Percentiles rank a stretch among this genome's conserved stretches.
These are phyloP conservation scores for Adelognathus sp. DNA, from an alignment of 2,888 invertebrate species.

Conservation along the genomic window DNA sequence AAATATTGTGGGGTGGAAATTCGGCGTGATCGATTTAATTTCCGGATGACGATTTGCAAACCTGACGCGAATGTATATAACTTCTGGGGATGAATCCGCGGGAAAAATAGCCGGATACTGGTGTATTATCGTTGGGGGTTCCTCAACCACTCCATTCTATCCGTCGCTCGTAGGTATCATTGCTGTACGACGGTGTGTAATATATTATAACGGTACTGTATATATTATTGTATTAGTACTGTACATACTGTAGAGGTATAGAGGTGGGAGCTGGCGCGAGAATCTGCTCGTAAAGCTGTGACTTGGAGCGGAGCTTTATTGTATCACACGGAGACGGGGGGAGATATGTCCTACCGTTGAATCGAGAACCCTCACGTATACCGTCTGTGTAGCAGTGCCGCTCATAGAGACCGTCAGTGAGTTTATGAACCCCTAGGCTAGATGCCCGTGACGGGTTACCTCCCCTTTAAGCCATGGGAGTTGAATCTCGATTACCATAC, in stretches of 20 bases:
- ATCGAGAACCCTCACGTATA: conserved; percentile 27
- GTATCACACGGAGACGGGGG: conserved; percentile 35
- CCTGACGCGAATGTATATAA: conserved; percentile 8
- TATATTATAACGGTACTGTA: neutral
- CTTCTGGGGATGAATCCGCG: neutral
- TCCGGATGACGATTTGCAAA: conserved; percentile 35
- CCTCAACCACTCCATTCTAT: neutral
- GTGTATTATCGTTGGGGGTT: neutral
- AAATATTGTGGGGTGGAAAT: conserved; percentile 12
- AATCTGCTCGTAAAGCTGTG: conserved; percentile 49
- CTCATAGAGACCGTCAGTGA: neutral
- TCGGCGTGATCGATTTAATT: conserved; percentile 22
- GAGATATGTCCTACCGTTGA: conserved; percentile 40
- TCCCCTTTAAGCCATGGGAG: conserved; percentile 18
- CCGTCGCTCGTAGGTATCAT: neutral
- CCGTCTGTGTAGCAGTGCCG: conserved; percentile 11
- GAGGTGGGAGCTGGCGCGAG: conserved; percentile 1
- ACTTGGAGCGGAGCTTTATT: conserved; percentile 43
- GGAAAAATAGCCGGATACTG: neutral
- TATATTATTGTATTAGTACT: conserved; percentile 5
- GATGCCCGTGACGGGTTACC: conserved; percentile 15
- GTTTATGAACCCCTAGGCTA: conserved; percentile 39
- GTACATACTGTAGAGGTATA: conserved; percentile 26
- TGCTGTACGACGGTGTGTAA: neutral
- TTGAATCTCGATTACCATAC: conserved; percentile 53